These are phyloP conservation scores for Drosophila phalerata DNA, from an alignment of 2,888 invertebrate species.

Conservation along the genomic window DNA sequence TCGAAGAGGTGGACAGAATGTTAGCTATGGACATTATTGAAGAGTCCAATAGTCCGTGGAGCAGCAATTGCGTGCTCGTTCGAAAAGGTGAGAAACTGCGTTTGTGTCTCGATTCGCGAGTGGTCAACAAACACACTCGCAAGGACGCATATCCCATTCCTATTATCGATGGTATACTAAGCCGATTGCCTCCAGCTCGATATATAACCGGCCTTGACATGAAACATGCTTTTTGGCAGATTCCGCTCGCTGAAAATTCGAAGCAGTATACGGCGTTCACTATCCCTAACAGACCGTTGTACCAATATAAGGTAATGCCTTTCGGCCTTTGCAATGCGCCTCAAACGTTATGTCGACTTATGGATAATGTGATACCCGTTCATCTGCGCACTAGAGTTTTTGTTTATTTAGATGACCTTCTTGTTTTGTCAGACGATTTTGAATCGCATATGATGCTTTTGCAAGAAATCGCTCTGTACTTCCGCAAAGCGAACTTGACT, in stretches of 20 bases:
- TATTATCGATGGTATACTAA: conserved; percentile 42
- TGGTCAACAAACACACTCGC: conserved; percentile 40
- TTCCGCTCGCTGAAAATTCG: too few relatives aligned
- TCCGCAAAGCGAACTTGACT: neutral
- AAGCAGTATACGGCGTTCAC: too few relatives aligned
- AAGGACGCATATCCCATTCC: conserved; percentile 52
- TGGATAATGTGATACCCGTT: too few relatives aligned
- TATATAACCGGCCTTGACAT: conserved; percentile 39
- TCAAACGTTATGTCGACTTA: too few relatives aligned
- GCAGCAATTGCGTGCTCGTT: conserved; percentile 66
- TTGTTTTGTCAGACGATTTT: too few relatives aligned
- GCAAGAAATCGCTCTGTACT: neutral
- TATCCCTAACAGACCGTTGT: too few relatives aligned
- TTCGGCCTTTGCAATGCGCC: too few relatives aligned
- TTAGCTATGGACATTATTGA: neutral
- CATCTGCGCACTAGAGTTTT: too few relatives aligned
- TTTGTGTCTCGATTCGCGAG: neutral
- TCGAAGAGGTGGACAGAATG: neutral
- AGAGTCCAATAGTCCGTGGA: conserved; percentile 49
- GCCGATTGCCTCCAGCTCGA: conserved; percentile 28
- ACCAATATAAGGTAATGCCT: too few relatives aligned
- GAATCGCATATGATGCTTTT: neutral
- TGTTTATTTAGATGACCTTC: too few relatives aligned
- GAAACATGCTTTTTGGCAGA: conserved; percentile 31
- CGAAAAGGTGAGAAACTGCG: neutral